Conservation (phyloP, 2,888 invertebrate genomes). For the Eilema caniola region DNA sequence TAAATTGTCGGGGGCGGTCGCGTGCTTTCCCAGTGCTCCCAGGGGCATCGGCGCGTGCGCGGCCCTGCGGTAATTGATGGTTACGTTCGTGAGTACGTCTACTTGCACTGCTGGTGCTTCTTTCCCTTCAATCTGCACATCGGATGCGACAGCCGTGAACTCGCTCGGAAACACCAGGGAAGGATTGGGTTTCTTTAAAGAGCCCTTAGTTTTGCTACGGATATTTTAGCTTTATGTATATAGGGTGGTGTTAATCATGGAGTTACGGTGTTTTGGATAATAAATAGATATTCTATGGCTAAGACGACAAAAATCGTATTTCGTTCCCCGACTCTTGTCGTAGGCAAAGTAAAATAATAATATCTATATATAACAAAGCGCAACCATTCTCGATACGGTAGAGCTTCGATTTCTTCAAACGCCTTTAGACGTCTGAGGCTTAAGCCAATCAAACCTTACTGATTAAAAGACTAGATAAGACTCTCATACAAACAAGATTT, state of each 20-base stretch:
- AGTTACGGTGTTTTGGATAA: too few relatives aligned
- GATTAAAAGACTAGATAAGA: too few relatives aligned
- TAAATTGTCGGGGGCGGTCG: slow-evolving; percentile 77
- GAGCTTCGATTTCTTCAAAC: too few relatives aligned
- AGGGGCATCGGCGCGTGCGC: slow-evolving; percentile 77
- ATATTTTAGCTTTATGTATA: background rate
- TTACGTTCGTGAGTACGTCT: slow-evolving; percentile 46
- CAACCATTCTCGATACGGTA: too few relatives aligned
- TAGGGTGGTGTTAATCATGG: background rate
- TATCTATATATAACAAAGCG: too few relatives aligned
- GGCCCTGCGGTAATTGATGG: slow-evolving; percentile 72
- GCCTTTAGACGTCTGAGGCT: too few relatives aligned
- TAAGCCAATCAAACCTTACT: too few relatives aligned
- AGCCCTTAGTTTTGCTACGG: slow-evolving; percentile 25
- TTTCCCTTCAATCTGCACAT: slow-evolving; percentile 74
- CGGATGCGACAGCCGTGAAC: slow-evolving; percentile 73
- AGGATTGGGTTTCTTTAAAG: slow-evolving; percentile 54
- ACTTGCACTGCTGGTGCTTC: slow-evolving; percentile 75
- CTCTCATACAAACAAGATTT: too few relatives aligned
- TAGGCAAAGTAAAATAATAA: background rate
- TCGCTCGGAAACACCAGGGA: slow-evolving; percentile 68
- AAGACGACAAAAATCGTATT: background rate
- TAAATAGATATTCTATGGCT: too few relatives aligned
- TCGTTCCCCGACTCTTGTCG: background rate
- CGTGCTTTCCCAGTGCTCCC: slow-evolving; percentile 72